Base-by-base conservation (phyloP, 2,797 vertebrate genomes). In the Hippoglossus hippoglossus region DNA sequence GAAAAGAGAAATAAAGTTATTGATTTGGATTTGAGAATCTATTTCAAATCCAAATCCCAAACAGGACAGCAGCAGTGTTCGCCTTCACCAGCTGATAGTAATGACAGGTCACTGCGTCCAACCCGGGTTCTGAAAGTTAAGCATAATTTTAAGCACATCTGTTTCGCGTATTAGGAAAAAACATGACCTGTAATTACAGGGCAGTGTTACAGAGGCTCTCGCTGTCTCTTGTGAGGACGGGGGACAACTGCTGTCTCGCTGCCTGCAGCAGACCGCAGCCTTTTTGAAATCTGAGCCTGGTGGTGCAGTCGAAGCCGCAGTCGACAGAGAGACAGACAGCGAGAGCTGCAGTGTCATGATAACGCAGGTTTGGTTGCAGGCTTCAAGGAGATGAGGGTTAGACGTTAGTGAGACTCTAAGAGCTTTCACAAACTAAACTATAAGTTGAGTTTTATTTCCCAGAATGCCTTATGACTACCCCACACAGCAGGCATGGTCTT, bases 171-270 rank as follows among this genome's bases (percentile, higher is more conserved):
- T 94, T 92, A 92, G 87, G 87, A 83, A 81, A 85, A 89, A 91
- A 90, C 87, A 91, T 70, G 81, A 90, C 78, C 83, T 84, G 84
- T 93, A 94, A 93, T 93, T 93, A 93, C 87, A 92, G 86, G 85
- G 85, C 87, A 86, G 82, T 22, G 59, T 77, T 84, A 76, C 80
- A 79, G 77, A 83, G 82, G 76, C 86, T 81, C 75, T 82, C 51
- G 44, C 72, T 47, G 73, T 75, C 86, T 91, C 77, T 49, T 83
- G 71, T 61, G 82, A 83, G 79, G 81, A 70, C 47, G 75, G 80
- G 41, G 82, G 71, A 31, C 24, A 75, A 69, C 79, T 69, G 80
- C 72, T 70, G 85, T 85, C 75, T 86, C 44, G 82, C 84, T 81
- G 87, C 84, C 86, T 77, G 67, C 65, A 79, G 81, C 67, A 64